phyloP scores from a whole-genome alignment of 2,113 vertebrate species.

The Lophius piscatorius region DNA sequence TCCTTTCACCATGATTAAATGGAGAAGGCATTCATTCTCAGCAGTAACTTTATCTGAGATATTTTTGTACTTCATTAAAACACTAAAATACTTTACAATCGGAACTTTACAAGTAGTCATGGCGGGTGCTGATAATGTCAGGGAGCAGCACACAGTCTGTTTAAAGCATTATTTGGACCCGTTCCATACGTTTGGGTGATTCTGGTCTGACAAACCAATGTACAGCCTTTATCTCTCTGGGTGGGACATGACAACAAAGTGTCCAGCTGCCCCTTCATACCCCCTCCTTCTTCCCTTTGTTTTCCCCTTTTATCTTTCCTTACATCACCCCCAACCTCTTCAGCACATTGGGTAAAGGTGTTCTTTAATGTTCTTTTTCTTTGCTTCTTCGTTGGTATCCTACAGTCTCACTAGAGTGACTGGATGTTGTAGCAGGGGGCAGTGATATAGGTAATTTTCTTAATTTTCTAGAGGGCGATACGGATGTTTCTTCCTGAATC shows the following conservation, averaged over 20 bases:
- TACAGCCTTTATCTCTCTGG: conserved; percentile 74
- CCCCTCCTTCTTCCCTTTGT: conserved; percentile 47
- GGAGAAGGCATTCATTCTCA: conserved; percentile 15
- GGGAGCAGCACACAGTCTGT: conserved; percentile 44
- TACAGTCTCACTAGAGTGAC: not conserved
- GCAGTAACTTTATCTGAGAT: conserved; percentile 13
- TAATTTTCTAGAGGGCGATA: conserved; percentile 5
- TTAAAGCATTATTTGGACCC: conserved; percentile 62
- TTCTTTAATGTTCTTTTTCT: conserved; percentile 47
- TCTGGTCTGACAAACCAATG: conserved; percentile 69
- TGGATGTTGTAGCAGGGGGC: conserved; percentile 10
- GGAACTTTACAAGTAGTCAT: conserved; percentile 29
- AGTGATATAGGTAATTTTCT: conserved; percentile 22
- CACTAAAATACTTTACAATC: conserved; percentile 27
- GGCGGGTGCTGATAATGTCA: not conserved
- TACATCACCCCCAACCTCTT: conserved; percentile 56
- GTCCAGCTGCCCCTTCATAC: conserved; percentile 66
- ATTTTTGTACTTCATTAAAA: conserved; percentile 31
- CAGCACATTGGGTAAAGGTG: too few species aligned
- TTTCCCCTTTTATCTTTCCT: conserved; percentile 73
- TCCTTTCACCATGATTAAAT: not conserved
- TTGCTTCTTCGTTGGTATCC: conserved; percentile 19
- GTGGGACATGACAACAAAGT: conserved; percentile 74
- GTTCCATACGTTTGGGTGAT: conserved; percentile 43
- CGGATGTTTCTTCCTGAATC: conserved; percentile 17